These are phyloP conservation scores for Sparidentex hasta DNA, from an alignment of 2,797 vertebrate species.

Conservation along the genomic window DNA sequence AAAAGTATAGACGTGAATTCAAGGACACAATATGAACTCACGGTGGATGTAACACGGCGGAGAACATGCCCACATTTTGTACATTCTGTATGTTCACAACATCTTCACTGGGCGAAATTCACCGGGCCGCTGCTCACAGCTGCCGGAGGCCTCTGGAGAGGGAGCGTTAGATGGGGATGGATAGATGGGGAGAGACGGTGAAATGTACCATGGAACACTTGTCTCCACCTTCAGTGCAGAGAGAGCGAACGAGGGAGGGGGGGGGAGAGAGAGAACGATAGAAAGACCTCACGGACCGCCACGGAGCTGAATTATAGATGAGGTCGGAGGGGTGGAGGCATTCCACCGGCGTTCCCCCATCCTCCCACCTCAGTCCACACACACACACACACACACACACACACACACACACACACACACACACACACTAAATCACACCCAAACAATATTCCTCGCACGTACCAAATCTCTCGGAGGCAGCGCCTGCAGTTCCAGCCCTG, in stretches of 20 bases:
- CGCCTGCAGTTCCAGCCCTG: constrained; percentile 21
- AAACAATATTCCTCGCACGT: constrained; percentile 40
- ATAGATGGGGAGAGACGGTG: constrained; percentile 34
- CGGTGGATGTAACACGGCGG: not conserved
- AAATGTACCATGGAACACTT: constrained; percentile 44
- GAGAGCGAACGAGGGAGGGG: constrained; percentile 19
- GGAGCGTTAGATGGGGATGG: constrained; percentile 21
- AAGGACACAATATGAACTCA: not conserved
- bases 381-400: constrained; percentile 14
- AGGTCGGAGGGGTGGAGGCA: constrained; percentile 56
- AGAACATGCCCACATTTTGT: too few species aligned
- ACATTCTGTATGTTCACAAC: not conserved
- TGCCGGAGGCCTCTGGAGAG: constrained; percentile 45
- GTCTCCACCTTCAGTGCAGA: constrained; percentile 43
- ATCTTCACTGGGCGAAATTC: constrained; percentile 30
- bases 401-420: not conserved
- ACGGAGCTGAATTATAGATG: constrained; percentile 76
- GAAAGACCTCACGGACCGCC: constrained; percentile 55
- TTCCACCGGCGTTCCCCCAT: constrained; percentile 51
- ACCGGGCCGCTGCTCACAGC: constrained; percentile 25
- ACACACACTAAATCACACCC: constrained; percentile 19
- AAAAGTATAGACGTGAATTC: not conserved
- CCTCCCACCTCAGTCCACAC: constrained; percentile 25
- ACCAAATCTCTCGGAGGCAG: constrained; percentile 18
- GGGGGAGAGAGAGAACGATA: constrained; percentile 31